Conservation (phyloP, 2,113 vertebrate genomes). For the Dasyornis broadbenti region DNA sequence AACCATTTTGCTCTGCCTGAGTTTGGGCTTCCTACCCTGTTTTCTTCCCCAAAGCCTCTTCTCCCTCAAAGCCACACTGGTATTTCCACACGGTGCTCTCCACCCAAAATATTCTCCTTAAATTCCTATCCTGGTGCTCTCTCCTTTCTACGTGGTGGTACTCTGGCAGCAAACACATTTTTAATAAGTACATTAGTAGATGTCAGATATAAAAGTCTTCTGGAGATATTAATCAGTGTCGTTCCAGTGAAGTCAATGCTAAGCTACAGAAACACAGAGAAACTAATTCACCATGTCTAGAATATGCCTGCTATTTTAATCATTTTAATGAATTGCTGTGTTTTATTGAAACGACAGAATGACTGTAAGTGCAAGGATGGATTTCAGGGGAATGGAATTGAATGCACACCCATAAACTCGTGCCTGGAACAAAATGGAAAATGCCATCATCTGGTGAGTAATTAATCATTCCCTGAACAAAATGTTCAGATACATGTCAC, state of each 20-base stretch:
- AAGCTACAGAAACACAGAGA: not conserved
- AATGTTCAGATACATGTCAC: constrained; percentile 25
- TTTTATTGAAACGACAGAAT: constrained; percentile 69
- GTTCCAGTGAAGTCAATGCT: not conserved
- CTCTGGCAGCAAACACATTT: not conserved
- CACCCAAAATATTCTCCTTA: not conserved
- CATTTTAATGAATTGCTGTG: not conserved
- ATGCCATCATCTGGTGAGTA: constrained; percentile 87
- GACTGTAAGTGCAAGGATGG: constrained; percentile 86
- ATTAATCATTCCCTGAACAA: constrained; percentile 42
- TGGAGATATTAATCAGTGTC: not conserved
- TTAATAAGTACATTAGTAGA: not conserved
- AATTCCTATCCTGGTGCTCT: not conserved
- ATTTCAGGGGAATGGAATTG: constrained; percentile 81
- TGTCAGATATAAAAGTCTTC: not conserved
- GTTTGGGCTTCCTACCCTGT: not conserved
- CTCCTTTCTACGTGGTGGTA: rapidly evolving
- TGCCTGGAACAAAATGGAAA: constrained; percentile 77
- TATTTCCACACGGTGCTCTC: not conserved
- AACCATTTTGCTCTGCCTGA: not conserved
- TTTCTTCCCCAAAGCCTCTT: not conserved
- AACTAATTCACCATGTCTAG: not conserved
- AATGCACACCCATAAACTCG: constrained; percentile 79
- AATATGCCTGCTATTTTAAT: not conserved
- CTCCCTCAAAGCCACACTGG: not conserved